Evolutionary conservation across 2,797 vertebrate genomes (phyloP), one percentile per base, ranked within the genome.

Genomic region (Coccyzus lansbergi): DNA sequence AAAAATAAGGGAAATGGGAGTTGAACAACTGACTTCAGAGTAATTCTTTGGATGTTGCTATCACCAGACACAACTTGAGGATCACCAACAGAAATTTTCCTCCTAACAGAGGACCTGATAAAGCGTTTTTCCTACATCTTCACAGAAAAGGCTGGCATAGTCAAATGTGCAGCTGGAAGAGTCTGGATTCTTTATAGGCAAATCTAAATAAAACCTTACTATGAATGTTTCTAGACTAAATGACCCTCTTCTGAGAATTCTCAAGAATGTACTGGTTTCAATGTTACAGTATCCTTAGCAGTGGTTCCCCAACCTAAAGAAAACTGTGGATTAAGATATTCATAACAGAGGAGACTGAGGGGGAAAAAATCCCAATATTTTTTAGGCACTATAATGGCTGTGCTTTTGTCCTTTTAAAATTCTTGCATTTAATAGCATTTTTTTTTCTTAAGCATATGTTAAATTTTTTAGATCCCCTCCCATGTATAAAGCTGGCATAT

Each of bases 401-500:
- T 65, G 40, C 10, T 91, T 92, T 87, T 84, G 25, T 81, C 63
- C 53, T 82, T 95, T 93, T 86, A 88, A 86, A 91, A 82, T 86
- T 98, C 97, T 98, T 97, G 91, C 92, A 94, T 96, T 97, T 98
- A 98, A 98, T 97, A 97, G 82, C 96, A 59, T 96, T 96, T 97
- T 97, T 97, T 97, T 97, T 97, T 91, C 95, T 98, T 96, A 97
- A 96, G 94, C 96, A 36, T 97, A 93, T 96, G 97, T 97, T 96
- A 93, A 83, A 93, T 96, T 98, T 98, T 98, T 98, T 98, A 98
- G 97, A 97, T 97, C 97, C 97, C 95, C 83, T 97, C 88, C 97
- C 97, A 96, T 96, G 96, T 98, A 98, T 98, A 98, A 98, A 98
- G 98, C 98, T 98, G 97, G 97, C 97, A 97, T 98, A 98, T 98